Evolutionary conservation across 2,797 vertebrate genomes (phyloP).

Genomic region (Sebastes aleutianus): DNA sequence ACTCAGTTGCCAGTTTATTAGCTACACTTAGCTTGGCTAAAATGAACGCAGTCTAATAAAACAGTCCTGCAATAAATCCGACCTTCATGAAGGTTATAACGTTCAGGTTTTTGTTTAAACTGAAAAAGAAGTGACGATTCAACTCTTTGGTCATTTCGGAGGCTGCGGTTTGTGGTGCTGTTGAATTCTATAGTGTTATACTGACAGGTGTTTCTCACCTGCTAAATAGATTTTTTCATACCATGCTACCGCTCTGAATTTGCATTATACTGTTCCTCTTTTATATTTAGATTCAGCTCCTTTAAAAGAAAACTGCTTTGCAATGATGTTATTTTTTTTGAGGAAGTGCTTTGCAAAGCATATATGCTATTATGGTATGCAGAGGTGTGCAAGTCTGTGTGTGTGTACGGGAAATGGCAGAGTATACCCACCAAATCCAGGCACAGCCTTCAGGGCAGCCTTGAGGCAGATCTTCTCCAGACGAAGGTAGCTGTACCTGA

Average conservation of each 20-base stretch:
- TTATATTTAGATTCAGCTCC: background rate
- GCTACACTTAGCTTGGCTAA: too few relatives aligned
- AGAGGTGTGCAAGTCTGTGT: background rate
- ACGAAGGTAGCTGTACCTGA: conserved; percentile 97
- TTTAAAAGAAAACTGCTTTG: background rate
- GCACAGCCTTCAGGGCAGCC: conserved; percentile 92
- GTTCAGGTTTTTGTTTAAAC: too few relatives aligned
- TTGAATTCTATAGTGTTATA: background rate
- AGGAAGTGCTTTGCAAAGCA: background rate
- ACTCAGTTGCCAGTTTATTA: too few relatives aligned
- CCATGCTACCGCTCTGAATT: background rate
- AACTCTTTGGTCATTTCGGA: too few relatives aligned
- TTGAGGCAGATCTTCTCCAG: conserved; percentile 99
- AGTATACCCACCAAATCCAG: conserved; percentile 92
- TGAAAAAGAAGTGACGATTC: too few relatives aligned
- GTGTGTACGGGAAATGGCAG: background rate
- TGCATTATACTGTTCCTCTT: background rate
- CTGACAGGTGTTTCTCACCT: background rate
- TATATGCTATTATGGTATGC: background rate
- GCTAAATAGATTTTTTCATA: background rate
- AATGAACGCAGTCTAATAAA: too few relatives aligned
- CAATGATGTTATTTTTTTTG: background rate
- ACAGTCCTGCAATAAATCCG: too few relatives aligned
- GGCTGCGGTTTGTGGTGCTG: background rate
- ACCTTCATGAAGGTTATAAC: too few relatives aligned